Evolutionary conservation across 1,140 invertebrate species (phyloP), one percentile per base, ranked within the genome.

Genomic region (Drosophila burlai): DNA sequence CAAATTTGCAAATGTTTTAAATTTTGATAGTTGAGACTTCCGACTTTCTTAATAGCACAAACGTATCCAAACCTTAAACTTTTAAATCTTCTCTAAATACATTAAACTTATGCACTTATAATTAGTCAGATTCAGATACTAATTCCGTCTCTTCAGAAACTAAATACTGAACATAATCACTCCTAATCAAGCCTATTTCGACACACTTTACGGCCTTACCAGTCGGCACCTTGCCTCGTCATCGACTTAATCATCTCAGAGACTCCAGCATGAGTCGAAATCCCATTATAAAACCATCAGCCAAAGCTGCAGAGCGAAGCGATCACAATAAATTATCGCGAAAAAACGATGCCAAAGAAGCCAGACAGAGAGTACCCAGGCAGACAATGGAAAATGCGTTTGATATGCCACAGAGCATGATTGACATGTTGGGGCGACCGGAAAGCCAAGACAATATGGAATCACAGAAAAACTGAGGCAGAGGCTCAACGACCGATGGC

Each of bases 351-450:
- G 38, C 34, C 34, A 36, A 46, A 21, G 66, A 52, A 69, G 21
- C 42, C 57, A 49, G 64, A 36, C 40, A 63, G 76, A 74, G 40
- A 61, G 18, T 38, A 69, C 40, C 55, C 66, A 55, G 58, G 45
- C 65, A 66, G 57, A 73, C 79, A 65, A 72, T 81, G 69, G 74
- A 59, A 76, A 83, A 69, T 78, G 66, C 59, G 54, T 61, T 60
- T 72, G 58, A 73, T 73, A 61, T 72, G 67, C 45, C 69, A 72
- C 36, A 36, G 64, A 63, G 52, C 76, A 60, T 83, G 73, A 84
- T 84, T 84, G 81, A 85, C 81, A 84, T 84, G 77, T 83, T 83
- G 77, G 67, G 81, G 76, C 77, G 83, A 76, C 76, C 66, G 66
- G 80, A 84, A 80, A 76, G 72, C 66, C n/a, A 43, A 80, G 68